Conservation (phyloP, 2,113 vertebrate genomes). For the Eira barbara region DNA sequence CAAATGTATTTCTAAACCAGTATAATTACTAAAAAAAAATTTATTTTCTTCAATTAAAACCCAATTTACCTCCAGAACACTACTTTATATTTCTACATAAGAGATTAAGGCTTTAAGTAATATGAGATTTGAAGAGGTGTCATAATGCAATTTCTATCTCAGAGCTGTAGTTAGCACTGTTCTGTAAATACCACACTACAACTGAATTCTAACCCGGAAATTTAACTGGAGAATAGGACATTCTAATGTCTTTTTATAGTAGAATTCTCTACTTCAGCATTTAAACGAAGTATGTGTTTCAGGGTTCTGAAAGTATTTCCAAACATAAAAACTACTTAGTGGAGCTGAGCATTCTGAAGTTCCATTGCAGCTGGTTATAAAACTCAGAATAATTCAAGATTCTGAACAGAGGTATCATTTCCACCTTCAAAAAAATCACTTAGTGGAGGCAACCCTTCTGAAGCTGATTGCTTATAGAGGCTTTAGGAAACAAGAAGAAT, state of each 20-base stretch:
- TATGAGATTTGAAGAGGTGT: background rate
- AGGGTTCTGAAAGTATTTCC: background rate
- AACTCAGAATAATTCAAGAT: constrained; percentile 35
- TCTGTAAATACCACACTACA: background rate
- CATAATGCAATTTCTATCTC: background rate
- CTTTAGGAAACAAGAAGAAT: constrained; percentile 1
- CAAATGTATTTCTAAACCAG: constrained; percentile 31
- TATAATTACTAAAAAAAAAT: background rate
- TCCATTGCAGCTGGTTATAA: background rate
- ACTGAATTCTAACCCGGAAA: background rate
- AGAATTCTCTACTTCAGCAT: background rate
- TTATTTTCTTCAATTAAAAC: constrained; percentile 34
- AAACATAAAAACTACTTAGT: constrained; percentile 11
- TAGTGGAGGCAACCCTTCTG: constrained; percentile 30
- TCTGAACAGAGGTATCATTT: background rate
- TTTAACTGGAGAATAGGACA: background rate
- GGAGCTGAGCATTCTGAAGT: constrained; percentile 23
- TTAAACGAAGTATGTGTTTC: constrained; percentile 2
- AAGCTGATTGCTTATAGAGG: constrained; percentile 16
- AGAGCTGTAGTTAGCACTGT: background rate
- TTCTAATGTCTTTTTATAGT: background rate
- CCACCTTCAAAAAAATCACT: constrained; percentile 16
- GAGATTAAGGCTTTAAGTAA: background rate
- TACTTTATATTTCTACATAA: background rate
- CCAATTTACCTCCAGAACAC: background rate